phyloP scores from a whole-genome alignment of 2,113 vertebrate genomes.

The Phrynosoma blainvillii region DNA sequence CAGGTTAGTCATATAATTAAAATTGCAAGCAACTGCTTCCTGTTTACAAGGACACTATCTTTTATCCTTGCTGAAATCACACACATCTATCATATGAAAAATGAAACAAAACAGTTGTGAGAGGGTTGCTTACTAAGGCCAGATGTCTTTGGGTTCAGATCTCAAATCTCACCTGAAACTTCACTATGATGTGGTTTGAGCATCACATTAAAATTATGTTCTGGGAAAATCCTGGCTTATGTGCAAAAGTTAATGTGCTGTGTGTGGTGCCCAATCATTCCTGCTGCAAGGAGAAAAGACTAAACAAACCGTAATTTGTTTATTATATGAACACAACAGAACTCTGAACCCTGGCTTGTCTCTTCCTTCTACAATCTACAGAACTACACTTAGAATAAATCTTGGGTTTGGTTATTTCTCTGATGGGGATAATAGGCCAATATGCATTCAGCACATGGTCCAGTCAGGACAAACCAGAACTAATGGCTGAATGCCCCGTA shows the following conservation, averaged over 20 bases:
- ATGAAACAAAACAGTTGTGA: not conserved
- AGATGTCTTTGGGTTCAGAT: not conserved
- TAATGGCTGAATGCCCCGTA: too few species aligned
- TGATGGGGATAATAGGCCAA: not conserved
- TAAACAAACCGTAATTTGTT: too few species aligned
- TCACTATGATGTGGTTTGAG: not conserved
- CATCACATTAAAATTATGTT: not conserved
- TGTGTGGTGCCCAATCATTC: too few species aligned
- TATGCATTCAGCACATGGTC: not conserved
- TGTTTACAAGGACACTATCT: not conserved
- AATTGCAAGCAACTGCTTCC: not conserved
- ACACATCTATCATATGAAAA: not conserved
- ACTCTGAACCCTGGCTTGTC: not conserved
- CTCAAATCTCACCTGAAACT: not conserved
- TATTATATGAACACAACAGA: too few species aligned
- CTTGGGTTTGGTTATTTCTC: not conserved
- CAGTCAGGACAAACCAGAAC: too few species aligned
- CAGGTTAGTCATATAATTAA: conserved; percentile 37
- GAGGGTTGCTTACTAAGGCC: not conserved
- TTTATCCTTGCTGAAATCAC: not conserved
- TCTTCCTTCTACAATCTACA: not conserved
- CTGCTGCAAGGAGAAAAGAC: too few species aligned
- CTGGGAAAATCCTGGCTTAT: too few species aligned
- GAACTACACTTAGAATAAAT: not conserved
- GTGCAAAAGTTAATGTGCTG: too few species aligned